Evolutionary conservation across 2,113 vertebrate genomes (phyloP).

Genomic region (Pelecanoides urinatrix): DNA sequence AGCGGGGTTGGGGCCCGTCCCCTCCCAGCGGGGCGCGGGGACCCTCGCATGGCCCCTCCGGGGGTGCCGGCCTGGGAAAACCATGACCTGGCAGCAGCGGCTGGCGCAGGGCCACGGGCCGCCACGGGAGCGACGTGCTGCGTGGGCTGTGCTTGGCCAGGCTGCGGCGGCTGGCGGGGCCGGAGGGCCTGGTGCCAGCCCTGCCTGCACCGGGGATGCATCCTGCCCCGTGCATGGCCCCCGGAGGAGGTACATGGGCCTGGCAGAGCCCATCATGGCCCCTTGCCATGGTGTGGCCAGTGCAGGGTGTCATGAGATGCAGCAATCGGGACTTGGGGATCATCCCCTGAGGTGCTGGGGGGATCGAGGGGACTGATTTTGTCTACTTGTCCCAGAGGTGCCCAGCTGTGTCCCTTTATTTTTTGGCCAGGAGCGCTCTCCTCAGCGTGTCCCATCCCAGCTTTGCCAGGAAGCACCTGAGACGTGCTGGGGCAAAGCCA

Average conservation of each 20-base stretch:
- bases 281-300: too few species aligned
- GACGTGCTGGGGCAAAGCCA: background rate
- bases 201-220: background rate
- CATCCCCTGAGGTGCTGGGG: background rate
- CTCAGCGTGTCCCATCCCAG: background rate
- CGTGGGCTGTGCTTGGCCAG: background rate
- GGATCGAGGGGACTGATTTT: background rate
- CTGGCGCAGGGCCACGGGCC: background rate
- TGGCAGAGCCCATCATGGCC: background rate
- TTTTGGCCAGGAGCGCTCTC: background rate
- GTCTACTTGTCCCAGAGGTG: background rate
- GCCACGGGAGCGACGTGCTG: background rate
- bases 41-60: background rate
- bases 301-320: background rate
- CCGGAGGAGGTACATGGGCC: background rate
- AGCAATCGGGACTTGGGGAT: background rate
- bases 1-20: background rate
- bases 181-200: background rate
- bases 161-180: background rate
- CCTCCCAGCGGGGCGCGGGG: background rate
- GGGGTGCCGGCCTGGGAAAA: slow-evolving; percentile 33
- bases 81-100: slow-evolving; percentile 7
- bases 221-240: background rate
- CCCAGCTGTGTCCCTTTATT: background rate
- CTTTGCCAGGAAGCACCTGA: background rate